Evolutionary conservation across 1,140 invertebrate genomes (phyloP), one percentile per base, ranked within the genome.

Genomic region (Aleiodes sp.): DNA sequence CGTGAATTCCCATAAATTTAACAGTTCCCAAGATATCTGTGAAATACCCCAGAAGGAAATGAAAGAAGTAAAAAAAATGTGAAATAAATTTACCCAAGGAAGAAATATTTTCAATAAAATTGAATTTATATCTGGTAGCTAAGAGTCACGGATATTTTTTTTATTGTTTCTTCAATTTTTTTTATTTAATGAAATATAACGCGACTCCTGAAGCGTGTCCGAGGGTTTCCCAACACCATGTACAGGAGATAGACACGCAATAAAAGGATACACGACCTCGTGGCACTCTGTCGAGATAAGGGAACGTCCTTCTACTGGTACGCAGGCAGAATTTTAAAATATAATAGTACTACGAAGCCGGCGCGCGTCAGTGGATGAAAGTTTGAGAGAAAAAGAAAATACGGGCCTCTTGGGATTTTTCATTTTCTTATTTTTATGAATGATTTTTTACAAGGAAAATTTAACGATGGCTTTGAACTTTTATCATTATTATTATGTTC

Each of bases 221-320:
- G 31, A 57, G 64, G 59, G 39, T 68, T 68, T 31, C 57, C 16
- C 57, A 61, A 61, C 57, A 68, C 33, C 37, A 41, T 67, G 41
- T 63, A 63, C 21, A 43, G 31, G 29, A 56, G 43, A 69, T 69
- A 69, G 60, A 69, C 59, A 69, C 14, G 60, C 26, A 52, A 69
- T 63, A 63, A 69, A 63, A 62, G 67, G 67, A 62, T 62, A 29
- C 41, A 63, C 43, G 67, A 69, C 67, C 67, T 69, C 67, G 60
- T 69, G 67, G 56, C 67, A 63, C 59, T 63, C 43, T 41, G 60
- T 69, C 60, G 29, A 69, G 67, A 69, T 69, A 69, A 69, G 61
- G 67, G n/a, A 41, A 63, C 60, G 60, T 61, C 41, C 67, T 63
- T 62, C 46, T 41, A 37, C 41, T n/a, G 35, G 60, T 63, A 21